phyloP scores from a whole-genome alignment of 2,113 vertebrate species.

The Otis tarda region DNA sequence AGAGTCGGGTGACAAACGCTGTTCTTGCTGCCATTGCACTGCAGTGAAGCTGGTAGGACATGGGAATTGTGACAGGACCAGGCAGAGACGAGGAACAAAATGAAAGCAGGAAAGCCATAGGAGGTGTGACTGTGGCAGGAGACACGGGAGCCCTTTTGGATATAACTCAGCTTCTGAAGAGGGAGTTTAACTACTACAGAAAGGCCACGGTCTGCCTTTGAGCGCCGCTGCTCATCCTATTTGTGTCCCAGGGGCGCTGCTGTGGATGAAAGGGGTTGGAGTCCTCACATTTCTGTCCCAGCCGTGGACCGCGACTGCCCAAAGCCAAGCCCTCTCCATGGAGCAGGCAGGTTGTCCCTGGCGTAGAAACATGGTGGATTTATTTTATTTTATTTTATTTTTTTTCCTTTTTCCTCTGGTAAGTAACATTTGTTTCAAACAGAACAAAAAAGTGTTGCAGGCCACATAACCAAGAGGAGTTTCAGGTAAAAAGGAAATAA shows the following conservation, averaged over 20 bases:
- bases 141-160: background rate
- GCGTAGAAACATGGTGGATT: background rate
- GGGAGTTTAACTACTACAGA: background rate
- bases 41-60: background rate
- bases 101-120: background rate
- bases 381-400: too few relatives aligned
- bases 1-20: rapidly evolving
- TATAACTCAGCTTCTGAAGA: background rate
- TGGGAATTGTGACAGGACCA: background rate
- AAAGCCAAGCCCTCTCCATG: background rate
- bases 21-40: background rate
- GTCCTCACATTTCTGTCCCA: background rate
- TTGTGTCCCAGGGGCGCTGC: background rate
- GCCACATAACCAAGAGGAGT: background rate
- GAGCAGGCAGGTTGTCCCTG: background rate
- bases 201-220: background rate
- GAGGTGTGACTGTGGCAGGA: background rate
- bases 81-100: background rate
- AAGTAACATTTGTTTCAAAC: background rate
- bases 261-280: background rate
- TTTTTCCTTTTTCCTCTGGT: background rate
- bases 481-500: background rate
- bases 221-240: background rate
- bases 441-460: background rate
- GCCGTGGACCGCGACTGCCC: background rate